Evolutionary conservation across 2,797 vertebrate species (phyloP).

Genomic region (Petrocephalus schoutedeni): DNA sequence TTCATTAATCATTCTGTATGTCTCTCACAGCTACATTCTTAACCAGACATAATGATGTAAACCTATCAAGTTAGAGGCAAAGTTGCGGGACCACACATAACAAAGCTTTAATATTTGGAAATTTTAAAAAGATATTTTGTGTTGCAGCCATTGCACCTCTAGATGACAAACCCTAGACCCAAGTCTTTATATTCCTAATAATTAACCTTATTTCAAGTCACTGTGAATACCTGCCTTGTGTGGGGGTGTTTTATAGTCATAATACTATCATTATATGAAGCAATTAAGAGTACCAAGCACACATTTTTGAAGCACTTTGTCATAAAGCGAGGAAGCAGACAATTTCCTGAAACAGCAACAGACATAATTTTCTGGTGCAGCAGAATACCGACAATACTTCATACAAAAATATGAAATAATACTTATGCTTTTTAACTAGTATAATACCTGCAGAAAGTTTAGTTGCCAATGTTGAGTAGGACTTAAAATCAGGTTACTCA

Average conservation of each 20-base stretch:
- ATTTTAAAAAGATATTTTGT: not conserved
- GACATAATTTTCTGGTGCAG: not conserved
- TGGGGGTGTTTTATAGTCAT: not conserved
- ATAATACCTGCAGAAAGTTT: not conserved
- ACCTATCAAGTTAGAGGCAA: not conserved
- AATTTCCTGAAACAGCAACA: not conserved
- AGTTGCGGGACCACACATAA: not conserved
- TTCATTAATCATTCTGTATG: constrained; percentile 6
- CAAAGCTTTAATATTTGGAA: not conserved
- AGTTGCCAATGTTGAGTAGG: not conserved
- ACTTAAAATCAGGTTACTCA: not conserved
- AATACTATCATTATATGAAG: not conserved
- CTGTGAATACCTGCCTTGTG: not conserved
- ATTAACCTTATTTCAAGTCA: not conserved
- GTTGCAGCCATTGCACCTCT: not conserved
- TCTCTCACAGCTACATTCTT: constrained; percentile 6
- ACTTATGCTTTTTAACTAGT: not conserved
- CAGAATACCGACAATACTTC: not conserved
- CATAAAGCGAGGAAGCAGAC: not conserved
- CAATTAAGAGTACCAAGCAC: not conserved
- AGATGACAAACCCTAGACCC: not conserved
- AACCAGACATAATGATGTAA: not conserved
- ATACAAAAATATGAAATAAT: not conserved
- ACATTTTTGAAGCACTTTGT: not conserved
- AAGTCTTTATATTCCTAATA: not conserved